Evolutionary conservation across 2,113 vertebrate species (phyloP).

Genomic region (Clarias magur): DNA sequence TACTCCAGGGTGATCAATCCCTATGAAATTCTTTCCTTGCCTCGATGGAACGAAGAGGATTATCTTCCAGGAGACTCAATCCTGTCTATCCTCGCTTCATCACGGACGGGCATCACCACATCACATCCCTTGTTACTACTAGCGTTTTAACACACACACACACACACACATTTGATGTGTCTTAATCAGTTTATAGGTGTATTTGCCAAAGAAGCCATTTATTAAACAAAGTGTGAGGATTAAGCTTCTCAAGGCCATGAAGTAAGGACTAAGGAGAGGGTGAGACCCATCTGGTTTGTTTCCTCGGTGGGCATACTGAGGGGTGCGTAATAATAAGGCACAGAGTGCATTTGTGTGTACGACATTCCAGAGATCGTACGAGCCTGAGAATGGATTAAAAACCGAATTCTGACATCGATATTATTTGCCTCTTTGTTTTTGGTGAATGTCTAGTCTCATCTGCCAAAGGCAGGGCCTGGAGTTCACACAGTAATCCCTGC

Average conservation of each 20-base stretch:
- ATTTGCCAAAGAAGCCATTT: conserved; percentile 27
- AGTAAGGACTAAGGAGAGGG: background rate
- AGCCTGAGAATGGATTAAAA: conserved; percentile 15
- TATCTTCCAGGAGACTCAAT: background rate
- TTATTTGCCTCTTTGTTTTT: conserved; percentile 28
- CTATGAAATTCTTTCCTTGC: background rate
- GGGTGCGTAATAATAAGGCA: conserved; percentile 25
- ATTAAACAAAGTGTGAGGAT: conserved; percentile 35
- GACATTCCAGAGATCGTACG: conserved; percentile 4
- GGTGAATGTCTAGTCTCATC: conserved; percentile 15
- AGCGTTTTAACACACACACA: background rate
- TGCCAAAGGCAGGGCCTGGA: conserved; percentile 33
- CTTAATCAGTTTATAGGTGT: background rate
- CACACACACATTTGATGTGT: background rate
- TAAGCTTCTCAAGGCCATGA: conserved; percentile 33
- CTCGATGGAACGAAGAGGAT: conserved; percentile 13
- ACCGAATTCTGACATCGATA: conserved; percentile 33
- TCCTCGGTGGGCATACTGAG: conserved; percentile 35
- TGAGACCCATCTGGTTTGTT: conserved; percentile 47
- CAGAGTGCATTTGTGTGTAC: conserved; percentile 10
- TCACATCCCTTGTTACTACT: conserved; percentile 7
- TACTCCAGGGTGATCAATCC: conserved; percentile 12
- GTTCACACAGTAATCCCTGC: conserved; percentile 37
- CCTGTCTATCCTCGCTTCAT: conserved; percentile 17
- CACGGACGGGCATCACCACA: conserved; percentile 5